Percentiles rank a stretch among this genome's conserved stretches.
phyloP scores from a whole-genome alignment of 1,140 invertebrate genomes.

The Drosophila nigromelanica region DNA sequence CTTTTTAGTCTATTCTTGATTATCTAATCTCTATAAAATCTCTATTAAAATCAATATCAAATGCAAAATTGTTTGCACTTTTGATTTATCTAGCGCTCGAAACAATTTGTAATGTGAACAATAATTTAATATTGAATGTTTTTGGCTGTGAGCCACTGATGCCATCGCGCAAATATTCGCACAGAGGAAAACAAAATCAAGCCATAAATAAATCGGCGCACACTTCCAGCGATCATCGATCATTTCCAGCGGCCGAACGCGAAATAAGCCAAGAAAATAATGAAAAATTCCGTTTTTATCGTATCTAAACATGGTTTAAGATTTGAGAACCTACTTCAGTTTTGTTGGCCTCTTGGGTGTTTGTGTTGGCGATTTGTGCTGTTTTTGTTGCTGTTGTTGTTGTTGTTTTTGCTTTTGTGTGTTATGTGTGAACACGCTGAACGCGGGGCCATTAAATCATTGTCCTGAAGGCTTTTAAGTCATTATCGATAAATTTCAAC shows the following conservation, averaged over 20 bases:
- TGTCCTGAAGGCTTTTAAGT: conserved; percentile 84
- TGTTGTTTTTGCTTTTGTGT: conserved; percentile 26
- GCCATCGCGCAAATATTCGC: conserved; percentile 51
- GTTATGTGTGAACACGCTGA: conserved; percentile 66
- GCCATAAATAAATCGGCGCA: conserved; percentile 80
- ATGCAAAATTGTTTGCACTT: conserved; percentile 52
- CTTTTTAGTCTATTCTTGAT: not conserved
- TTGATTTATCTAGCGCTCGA: conserved; percentile 53
- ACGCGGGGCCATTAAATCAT: conserved; percentile 80
- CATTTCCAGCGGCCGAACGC: conserved; percentile 52
- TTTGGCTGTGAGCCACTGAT: conserved; percentile 60
- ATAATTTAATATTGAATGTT: conserved; percentile 57
- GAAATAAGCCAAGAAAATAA: conserved; percentile 50
- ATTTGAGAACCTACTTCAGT: conserved; percentile 75
- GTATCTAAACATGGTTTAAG: conserved; percentile 80
- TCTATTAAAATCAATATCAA: conserved; percentile 45
- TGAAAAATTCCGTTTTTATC: conserved; percentile 76
- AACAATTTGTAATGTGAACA: conserved; percentile 37
- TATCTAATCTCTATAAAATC: conserved; percentile 8
- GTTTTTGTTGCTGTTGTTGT: conserved; percentile 24
- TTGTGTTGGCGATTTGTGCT: conserved; percentile 25
- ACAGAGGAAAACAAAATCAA: conserved; percentile 57
- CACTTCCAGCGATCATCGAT: conserved; percentile 82
- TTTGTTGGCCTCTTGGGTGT: conserved; percentile 22
- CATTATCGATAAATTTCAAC: conserved; percentile 84